Percentiles rank a stretch among this genome's conserved stretches.
These are phyloP conservation scores for Cyprinodon tularosa DNA, from an alignment of 2,113 vertebrate species.

Conservation along the genomic window DNA sequence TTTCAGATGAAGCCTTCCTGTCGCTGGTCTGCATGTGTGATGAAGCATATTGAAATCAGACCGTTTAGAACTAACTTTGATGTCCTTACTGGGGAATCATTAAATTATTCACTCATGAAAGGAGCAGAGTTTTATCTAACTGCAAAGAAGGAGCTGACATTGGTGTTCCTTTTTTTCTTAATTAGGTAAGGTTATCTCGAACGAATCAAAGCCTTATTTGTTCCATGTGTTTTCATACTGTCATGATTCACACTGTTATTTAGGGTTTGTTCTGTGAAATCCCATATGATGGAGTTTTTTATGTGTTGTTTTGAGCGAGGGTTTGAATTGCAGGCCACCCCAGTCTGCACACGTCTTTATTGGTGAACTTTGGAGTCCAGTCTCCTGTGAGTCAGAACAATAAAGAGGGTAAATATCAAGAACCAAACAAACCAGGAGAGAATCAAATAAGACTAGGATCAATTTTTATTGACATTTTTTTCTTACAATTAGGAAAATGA, in stretches of 20 bases:
- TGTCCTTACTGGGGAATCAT: background rate
- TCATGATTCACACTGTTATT: background rate
- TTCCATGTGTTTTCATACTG: background rate
- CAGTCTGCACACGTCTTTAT: conserved; percentile 30
- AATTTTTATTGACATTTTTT: conserved; percentile 51
- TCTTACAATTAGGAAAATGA: conserved; percentile 40
- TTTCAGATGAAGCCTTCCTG: no score
- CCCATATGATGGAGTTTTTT: conserved; percentile 5
- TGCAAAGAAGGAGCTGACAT: background rate
- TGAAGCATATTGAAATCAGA: no score
- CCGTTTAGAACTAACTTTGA: no score
- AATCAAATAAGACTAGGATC: conserved; percentile 48
- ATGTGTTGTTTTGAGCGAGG: background rate
- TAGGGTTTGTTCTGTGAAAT: background rate
- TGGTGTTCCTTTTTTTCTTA: background rate
- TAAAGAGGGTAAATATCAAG: conserved; percentile 59
- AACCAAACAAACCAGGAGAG: conserved; percentile 30
- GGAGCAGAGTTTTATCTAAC: background rate
- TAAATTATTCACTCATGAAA: background rate
- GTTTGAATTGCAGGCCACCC: conserved; percentile 16
- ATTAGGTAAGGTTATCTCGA: background rate
- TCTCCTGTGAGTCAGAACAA: conserved; percentile 42
- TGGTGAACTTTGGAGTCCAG: conserved; percentile 38
- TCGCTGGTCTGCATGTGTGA: no score
- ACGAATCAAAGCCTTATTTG: background rate